Conservation (phyloP, 2,888 invertebrate genomes). For the Rhamphomyia laevipes region DNA sequence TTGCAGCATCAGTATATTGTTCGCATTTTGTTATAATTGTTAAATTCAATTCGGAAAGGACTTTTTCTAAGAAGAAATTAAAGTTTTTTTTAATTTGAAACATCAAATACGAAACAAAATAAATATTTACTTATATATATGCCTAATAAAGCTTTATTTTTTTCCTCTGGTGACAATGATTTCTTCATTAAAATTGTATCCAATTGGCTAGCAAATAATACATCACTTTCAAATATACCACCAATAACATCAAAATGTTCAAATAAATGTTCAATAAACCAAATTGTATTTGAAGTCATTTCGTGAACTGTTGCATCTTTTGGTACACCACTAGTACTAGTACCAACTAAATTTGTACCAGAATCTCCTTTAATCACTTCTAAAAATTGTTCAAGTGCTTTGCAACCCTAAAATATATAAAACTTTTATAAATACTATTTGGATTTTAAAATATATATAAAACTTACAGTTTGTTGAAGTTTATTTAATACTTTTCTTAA, state of each 20-base stretch:
- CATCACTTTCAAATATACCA: constrained; percentile 50
- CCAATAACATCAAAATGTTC: constrained; percentile 64
- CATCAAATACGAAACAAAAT: background rate
- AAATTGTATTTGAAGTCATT: constrained; percentile 84
- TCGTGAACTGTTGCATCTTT: constrained; percentile 98
- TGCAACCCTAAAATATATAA: constrained; percentile 54
- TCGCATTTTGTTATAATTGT: constrained; percentile 86
- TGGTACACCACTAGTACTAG: constrained; percentile 43
- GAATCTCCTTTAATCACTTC: constrained; percentile 72
- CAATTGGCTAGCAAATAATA: constrained; percentile 42
- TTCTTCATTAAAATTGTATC: constrained; percentile 41
- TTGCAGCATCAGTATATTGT: constrained; percentile 73
- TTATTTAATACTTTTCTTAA: constrained; percentile 61
- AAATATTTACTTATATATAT: constrained; percentile 64
- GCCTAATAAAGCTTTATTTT: constrained; percentile 56
- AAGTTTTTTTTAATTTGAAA: background rate
- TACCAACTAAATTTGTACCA: constrained; percentile 56
- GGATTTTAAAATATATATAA: constrained; percentile 6
- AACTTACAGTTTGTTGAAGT: constrained; percentile 58
- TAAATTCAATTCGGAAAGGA: constrained; percentile 78
- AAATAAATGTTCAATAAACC: constrained; percentile 78
- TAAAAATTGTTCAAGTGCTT: constrained; percentile 84
- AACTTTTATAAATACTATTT: background rate
- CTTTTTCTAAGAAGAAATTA: constrained; percentile 54
- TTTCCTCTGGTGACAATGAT: constrained; percentile 39